Evolutionary conservation across 2,113 vertebrate species (phyloP).

Genomic region (Pteronura brasiliensis): DNA sequence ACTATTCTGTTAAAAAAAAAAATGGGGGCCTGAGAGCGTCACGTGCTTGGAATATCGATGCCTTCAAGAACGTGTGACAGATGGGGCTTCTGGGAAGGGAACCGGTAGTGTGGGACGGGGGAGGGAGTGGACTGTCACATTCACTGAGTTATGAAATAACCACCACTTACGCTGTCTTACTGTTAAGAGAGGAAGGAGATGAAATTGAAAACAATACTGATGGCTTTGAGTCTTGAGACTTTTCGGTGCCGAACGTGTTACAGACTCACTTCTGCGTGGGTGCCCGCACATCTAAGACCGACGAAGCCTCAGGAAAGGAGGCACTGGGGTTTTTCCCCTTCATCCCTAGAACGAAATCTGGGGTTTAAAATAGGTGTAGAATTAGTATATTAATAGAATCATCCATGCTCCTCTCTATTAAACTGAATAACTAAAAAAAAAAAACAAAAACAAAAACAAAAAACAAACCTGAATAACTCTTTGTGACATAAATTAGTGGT

Average conservation of each 20-base stretch:
- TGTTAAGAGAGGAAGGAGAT: neutral
- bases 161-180: no score
- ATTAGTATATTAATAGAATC: neutral
- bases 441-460: no score
- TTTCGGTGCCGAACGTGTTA: fast-evolving
- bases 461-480: neutral
- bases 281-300: no score
- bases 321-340: no score
- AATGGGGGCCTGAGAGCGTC: fast-evolving
- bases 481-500: neutral
- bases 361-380: neutral
- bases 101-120: fast-evolving
- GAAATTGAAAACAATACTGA: neutral
- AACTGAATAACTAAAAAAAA: neutral
- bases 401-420: neutral
- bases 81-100: neutral
- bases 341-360: neutral
- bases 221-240: neutral
- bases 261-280: fast-evolving
- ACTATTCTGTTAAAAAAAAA: neutral
- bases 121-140: neutral
- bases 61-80: neutral
- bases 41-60: neutral
- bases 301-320: fast-evolving
- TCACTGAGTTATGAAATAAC: neutral